Conservation (phyloP, 2,888 invertebrate genomes). For the Ophioninae sp. region DNA sequence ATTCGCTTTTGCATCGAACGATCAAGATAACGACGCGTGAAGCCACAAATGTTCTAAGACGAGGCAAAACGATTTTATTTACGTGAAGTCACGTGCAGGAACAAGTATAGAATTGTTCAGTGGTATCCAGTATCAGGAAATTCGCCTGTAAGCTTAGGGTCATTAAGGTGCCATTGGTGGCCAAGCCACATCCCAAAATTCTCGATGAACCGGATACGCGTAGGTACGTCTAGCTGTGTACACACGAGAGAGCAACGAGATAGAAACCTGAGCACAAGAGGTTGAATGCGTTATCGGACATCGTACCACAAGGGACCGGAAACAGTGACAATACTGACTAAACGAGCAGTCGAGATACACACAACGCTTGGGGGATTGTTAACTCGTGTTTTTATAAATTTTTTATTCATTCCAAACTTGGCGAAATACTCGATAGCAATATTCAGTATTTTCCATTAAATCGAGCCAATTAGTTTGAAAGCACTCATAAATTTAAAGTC, state of each 20-base stretch:
- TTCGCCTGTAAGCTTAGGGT: conserved; percentile 48
- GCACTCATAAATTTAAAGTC: no score
- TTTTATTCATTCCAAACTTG: not conserved
- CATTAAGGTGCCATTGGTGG: conserved; percentile 16
- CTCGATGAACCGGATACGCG: not conserved
- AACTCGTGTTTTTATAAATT: not conserved
- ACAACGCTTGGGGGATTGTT: not conserved
- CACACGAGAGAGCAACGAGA: conserved; percentile 33
- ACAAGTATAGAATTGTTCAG: conserved; percentile 6
- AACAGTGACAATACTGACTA: conserved; percentile 12
- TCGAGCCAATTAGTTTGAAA: not conserved
- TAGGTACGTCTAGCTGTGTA: not conserved
- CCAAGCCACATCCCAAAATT: conserved; percentile 21
- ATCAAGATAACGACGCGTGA: not conserved
- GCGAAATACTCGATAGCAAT: not conserved
- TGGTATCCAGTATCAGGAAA: conserved; percentile 22
- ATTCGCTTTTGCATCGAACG: not conserved
- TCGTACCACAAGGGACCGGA: conserved; percentile 5
- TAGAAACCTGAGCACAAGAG: conserved; percentile 33
- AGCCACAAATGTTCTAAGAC: not conserved
- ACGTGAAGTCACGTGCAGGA: not conserved
- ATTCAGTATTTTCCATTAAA: not conserved
- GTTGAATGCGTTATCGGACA: conserved; percentile 12
- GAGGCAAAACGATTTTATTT: not conserved
- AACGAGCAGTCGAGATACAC: not conserved